Percentiles rank a stretch among this genome's conserved stretches.
Conservation (phyloP, 2,113 vertebrate species). For the Nyctereutes procyonoides region DNA sequence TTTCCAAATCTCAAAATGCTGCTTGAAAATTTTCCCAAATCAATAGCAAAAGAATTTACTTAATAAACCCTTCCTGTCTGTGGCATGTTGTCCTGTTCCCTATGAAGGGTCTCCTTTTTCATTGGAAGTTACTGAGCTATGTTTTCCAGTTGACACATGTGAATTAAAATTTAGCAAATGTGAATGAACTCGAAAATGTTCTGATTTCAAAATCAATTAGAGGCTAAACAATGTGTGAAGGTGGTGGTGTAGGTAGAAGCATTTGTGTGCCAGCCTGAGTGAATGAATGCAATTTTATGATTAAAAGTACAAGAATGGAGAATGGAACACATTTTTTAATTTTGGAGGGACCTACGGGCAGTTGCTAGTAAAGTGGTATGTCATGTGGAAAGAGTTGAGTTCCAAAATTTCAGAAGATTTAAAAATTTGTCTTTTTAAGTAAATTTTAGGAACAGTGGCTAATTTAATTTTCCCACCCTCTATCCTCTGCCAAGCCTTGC, state of each 20-base stretch:
- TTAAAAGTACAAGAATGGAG: background rate
- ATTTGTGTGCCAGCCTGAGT: fast-evolving
- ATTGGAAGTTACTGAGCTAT: background rate
- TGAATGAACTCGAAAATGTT: background rate
- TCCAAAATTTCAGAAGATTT: background rate
- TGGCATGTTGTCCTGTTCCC: background rate
- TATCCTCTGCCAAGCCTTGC: background rate
- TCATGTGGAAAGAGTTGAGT: background rate
- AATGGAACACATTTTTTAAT: background rate
- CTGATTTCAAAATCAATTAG: background rate
- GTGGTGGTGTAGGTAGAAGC: background rate
- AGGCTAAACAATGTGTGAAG: background rate
- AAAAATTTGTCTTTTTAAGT: background rate
- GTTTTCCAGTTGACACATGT: background rate
- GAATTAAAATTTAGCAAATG: constrained; percentile 1
- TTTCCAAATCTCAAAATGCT: background rate
- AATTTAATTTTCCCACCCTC: background rate
- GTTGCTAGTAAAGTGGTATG: background rate
- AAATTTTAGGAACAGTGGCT: background rate
- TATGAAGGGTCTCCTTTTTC: background rate
- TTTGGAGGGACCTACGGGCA: background rate
- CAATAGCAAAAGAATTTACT: background rate
- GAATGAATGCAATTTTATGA: no score
- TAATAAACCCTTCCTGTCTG: background rate
- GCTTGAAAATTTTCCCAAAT: background rate